Base-by-base conservation (phyloP, 2,113 vertebrate genomes). In the Lutjanus erythropterus region DNA sequence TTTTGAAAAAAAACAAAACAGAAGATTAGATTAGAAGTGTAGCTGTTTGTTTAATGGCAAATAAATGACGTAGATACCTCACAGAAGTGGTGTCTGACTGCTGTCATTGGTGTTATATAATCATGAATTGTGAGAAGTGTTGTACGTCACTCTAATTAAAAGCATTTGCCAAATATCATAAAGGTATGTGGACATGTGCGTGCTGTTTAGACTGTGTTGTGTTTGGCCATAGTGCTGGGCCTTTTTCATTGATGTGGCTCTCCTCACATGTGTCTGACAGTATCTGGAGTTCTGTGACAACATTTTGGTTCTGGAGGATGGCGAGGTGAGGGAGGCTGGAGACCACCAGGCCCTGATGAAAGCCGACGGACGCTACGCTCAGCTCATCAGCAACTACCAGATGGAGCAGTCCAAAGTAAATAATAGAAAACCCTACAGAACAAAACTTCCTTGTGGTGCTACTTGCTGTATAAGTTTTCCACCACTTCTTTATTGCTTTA, bases 231-330 rank as follows among this genome's bases (percentile, higher is more conserved):
- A 21, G 18, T 64, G 9, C 60, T 29, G 41, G 35, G n/a, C 19
- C n/a, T 11, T 9, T 68, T 44, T 60, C 37, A 4, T 70, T 81
- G 52, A 73, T 52, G 6, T 25, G 23, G 11, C 42, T 47, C 25
- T 50, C 18, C 19, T 66, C 31, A 0, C 25, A 33, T 71, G 21
- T 80, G 49, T 79, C 7, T 68, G 6, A 37, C 58, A 95, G 97
- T 96, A 96, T 87, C 86, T 97, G 59, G 95, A 97, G 89, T 96
- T 94, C 84, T 97, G 96, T 80, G 96, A 97, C 56, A 83, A 95
- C 49, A 91, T 97, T 67, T 74, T 97, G 79, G 64, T 97, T 52
- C 75, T 97, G 76, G 95, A 97, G 60, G 92, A 95, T 0, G 96
- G 96, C 8, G 83, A 95, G 83, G 90, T 97, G 25, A 91, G 75